Base-by-base conservation (phyloP, 2,888 invertebrate genomes). In the Julus scanicus region DNA sequence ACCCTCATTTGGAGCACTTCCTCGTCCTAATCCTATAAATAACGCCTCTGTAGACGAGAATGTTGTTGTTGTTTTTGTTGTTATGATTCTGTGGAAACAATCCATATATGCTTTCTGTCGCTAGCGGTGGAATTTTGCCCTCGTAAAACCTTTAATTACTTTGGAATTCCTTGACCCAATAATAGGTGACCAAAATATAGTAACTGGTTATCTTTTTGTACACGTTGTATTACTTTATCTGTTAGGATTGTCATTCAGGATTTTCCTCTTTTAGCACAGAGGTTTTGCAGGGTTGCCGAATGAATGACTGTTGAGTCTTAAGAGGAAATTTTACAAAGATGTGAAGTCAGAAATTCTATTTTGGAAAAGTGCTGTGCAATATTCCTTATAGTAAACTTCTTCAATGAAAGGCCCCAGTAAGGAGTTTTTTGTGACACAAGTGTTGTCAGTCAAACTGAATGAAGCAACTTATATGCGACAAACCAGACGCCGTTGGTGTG, bases 1-100 rank as follows among this genome's bases (percentile, higher is more conserved):
- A 71, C 71, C 71, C 71, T 29, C 71, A 71, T 29, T 29, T 71
- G 29, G 71, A 71, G 71, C 71, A 71, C 29, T 71, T 71, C 71
- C 71, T 71, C 71, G 71, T 71, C 71, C 13, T 71, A 11, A 71
- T 8, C 71, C 20, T 29, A 29, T 9, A 29, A 29, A 29, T 71
- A 71, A 71, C 29, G 29, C 29, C 71, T 71, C 2, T 71, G 71
- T 13, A 29, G 71, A 71, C 71, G 5, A 29, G 71, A 29, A n/a
- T 63, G 63, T 63, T 63, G 63, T 63, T 71, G 71, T 71, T 71
- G 29, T 29, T 29, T 29, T 71, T 71, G 29, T 71, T 71, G 71
- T 71, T 71, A 29, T 71, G 71, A 29, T 29, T 71, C 29, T 11
- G 29, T 3, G 29, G 1, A 71, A 71, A 29, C 71, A 29, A 20